These are phyloP conservation scores for Drosophila pruinosa DNA, from an alignment of 1,140 invertebrate genomes.

Conservation along the genomic window DNA sequence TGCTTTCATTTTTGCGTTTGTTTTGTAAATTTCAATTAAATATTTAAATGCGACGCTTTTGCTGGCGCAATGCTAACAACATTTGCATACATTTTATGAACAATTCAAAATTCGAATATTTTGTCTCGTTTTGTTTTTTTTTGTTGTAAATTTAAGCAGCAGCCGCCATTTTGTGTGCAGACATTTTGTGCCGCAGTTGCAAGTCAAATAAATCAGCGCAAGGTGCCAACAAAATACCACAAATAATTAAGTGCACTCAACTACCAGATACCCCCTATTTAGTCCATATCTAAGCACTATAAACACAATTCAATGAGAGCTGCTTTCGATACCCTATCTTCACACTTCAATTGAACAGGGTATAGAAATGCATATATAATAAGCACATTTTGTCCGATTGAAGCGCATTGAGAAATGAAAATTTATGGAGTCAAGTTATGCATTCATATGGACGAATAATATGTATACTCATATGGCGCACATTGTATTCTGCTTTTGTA, in stretches of 20 bases:
- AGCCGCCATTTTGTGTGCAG: slow-evolving; percentile 41
- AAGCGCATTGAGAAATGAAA: slow-evolving; percentile 64
- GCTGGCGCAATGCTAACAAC: slow-evolving; percentile 49
- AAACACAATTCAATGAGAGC: no score
- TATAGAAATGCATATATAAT: slow-evolving; percentile 23
- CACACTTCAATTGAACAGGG: not conserved
- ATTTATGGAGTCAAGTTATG: slow-evolving; percentile 47
- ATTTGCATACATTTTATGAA: slow-evolving; percentile 63
- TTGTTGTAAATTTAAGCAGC: not conserved
- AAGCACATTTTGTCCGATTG: slow-evolving; percentile 67
- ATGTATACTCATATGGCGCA: slow-evolving; percentile 14
- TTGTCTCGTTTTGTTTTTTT: not conserved
- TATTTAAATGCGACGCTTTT: slow-evolving; percentile 59
- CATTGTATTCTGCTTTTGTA: slow-evolving; percentile 51
- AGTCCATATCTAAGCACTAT: no score
- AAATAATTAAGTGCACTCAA: not conserved
- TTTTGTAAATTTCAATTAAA: slow-evolving; percentile 69
- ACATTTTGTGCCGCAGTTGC: slow-evolving; percentile 27
- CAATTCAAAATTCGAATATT: slow-evolving; percentile 35
- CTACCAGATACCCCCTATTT: not conserved
- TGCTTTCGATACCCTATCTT: not conserved
- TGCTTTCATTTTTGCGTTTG: slow-evolving; percentile 29
- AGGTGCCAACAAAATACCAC: slow-evolving; percentile 22
- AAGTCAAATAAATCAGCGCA: slow-evolving; percentile 35
- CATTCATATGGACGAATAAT: not conserved